A percentile compares a stretch with the other conserved stretches of the same genome.
Conservation (phyloP, 2,113 vertebrate species). For the Progne subis region DNA sequence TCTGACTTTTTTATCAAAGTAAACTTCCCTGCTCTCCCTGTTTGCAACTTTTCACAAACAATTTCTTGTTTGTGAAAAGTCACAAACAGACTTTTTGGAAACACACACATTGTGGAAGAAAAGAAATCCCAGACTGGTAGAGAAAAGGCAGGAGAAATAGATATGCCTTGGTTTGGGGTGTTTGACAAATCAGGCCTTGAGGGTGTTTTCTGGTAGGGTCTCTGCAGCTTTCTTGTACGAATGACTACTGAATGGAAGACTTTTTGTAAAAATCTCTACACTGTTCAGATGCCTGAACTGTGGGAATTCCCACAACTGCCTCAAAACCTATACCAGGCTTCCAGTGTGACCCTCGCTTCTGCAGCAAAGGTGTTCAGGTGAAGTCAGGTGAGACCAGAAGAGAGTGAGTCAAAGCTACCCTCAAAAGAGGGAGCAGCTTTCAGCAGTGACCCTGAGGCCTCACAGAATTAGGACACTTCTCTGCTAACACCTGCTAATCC, state of each 20-base stretch:
- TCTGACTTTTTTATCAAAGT: not conserved
- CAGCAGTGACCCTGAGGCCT: not conserved
- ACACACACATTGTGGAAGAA: fast-evolving
- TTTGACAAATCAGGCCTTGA: not conserved
- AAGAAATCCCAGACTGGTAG: not conserved
- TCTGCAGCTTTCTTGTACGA: not conserved
- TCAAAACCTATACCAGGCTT: not conserved
- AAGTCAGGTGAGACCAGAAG: not conserved
- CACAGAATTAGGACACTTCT: not conserved
- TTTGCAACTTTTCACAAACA: not conserved
- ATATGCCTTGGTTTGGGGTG: not conserved
- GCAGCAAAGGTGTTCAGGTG: not conserved
- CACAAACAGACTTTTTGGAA: too few species aligned
- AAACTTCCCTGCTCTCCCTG: not conserved
- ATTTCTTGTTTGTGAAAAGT: too few species aligned
- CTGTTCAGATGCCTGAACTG: not conserved
- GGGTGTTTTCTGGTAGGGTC: not conserved
- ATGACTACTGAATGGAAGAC: not conserved
- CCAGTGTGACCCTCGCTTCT: not conserved
- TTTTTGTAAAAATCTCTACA: not conserved
- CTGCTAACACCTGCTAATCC: not conserved
- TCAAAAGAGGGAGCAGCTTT: not conserved
- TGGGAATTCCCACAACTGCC: not conserved
- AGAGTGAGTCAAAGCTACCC: not conserved
- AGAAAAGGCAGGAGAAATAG: not conserved